These are phyloP conservation scores for Globicephala melas DNA, from an alignment of 2,113 vertebrate genomes.

Conservation along the genomic window DNA sequence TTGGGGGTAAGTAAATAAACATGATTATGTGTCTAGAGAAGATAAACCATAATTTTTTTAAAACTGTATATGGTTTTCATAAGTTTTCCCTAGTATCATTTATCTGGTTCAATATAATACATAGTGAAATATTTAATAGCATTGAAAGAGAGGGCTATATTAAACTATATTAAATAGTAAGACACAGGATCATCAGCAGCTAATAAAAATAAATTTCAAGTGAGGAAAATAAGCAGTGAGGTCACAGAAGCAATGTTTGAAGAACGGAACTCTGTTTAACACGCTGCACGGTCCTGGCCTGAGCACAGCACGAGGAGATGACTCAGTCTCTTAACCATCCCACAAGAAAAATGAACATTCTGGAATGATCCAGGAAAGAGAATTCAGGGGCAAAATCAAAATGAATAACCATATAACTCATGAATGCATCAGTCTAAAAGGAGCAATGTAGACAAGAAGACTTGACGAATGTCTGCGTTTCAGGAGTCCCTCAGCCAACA, in stretches of 20 bases:
- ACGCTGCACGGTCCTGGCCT: rapidly evolving
- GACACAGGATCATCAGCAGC: background rate
- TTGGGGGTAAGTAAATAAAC: background rate
- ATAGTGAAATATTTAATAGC: background rate
- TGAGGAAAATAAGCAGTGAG: background rate
- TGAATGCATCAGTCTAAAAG: background rate
- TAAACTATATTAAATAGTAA: background rate
- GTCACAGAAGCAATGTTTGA: background rate
- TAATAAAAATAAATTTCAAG: background rate
- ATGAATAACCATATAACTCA: background rate
- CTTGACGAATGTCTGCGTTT: background rate
- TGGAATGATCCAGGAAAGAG: background rate
- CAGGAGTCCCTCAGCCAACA: background rate
- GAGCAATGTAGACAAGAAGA: background rate
- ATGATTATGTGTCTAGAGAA: background rate
- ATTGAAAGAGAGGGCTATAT: background rate
- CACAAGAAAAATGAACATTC: background rate
- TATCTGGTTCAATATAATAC: background rate
- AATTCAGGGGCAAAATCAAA: background rate
- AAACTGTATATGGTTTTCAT: background rate
- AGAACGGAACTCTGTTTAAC: background rate
- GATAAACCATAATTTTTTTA: background rate
- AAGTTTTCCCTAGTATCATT: background rate
- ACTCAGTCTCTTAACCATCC: background rate
- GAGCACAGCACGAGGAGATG: background rate